Evolutionary conservation across 2,113 vertebrate genomes (phyloP).

Genomic region (Penelope pileata): DNA sequence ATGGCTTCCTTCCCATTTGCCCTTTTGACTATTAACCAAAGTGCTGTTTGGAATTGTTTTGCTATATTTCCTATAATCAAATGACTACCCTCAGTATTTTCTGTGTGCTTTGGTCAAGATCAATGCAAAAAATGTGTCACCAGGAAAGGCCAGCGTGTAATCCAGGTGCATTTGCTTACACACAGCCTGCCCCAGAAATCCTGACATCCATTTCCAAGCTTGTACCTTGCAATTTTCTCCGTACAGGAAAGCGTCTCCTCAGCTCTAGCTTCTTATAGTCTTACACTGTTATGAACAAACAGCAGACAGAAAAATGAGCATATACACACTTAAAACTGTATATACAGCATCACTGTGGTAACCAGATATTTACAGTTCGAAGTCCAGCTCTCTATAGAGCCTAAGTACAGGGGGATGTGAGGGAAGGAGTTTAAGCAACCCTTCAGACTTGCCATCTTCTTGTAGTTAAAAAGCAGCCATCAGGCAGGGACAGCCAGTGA

Average conservation of each 20-base stretch:
- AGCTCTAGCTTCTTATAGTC: background rate
- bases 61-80: background rate
- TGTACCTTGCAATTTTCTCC: background rate
- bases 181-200: background rate
- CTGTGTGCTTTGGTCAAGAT: background rate
- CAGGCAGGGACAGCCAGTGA: background rate
- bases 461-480: background rate
- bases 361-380: background rate
- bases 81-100: background rate
- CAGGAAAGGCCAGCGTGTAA: background rate
- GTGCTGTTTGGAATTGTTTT: background rate
- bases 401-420: fast-evolving
- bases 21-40: background rate
- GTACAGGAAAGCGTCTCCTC: background rate
- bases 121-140: background rate
- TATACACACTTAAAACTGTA: fast-evolving
- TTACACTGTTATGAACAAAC: background rate
- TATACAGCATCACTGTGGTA: background rate
- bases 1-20: background rate
- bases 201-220: background rate
- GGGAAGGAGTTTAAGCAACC: background rate
- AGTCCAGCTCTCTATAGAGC: background rate
- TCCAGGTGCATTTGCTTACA: background rate
- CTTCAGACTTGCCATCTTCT: background rate
- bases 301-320: background rate